phyloP scores from a whole-genome alignment of 1,140 invertebrate genomes.

The Colletes latitarsis region DNA sequence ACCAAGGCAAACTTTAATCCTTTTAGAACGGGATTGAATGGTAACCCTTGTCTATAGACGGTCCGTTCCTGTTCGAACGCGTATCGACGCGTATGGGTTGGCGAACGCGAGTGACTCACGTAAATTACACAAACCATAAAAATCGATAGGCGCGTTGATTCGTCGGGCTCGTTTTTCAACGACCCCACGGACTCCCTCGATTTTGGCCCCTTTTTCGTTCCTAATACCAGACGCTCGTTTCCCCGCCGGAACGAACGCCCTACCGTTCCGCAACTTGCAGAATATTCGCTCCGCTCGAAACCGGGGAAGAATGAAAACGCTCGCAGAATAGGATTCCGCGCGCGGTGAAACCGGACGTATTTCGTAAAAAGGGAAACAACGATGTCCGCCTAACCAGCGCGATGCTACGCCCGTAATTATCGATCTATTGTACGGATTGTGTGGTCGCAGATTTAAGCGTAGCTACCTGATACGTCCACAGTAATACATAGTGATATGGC shows the following conservation, averaged over 20 bases:
- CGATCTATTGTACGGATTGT: background rate
- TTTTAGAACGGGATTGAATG: slow-evolving; percentile 14
- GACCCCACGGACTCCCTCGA: slow-evolving; percentile 11
- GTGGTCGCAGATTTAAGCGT: no score
- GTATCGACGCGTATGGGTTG: slow-evolving; percentile 5
- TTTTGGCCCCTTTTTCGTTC: slow-evolving; percentile 25
- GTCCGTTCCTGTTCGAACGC: slow-evolving; percentile 13
- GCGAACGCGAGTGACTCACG: slow-evolving; percentile 40
- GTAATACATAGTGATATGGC: background rate
- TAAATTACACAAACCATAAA: slow-evolving; percentile 51
- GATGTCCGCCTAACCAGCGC: no score
- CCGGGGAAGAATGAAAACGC: background rate
- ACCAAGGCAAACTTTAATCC: slow-evolving; percentile 16
- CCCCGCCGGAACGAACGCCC: background rate
- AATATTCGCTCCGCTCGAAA: background rate
- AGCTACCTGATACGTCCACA: background rate
- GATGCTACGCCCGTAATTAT: no score
- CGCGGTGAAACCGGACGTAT: background rate
- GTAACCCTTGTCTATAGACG: slow-evolving; percentile 4
- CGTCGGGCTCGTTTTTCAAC: slow-evolving; percentile 33
- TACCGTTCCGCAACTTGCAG: background rate
- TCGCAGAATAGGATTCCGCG: background rate
- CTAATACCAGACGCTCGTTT: slow-evolving; percentile 10
- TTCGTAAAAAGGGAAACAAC: background rate
- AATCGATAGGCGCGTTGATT: slow-evolving; percentile 44